These are phyloP conservation scores for Castor canadensis DNA, from an alignment of 2,113 vertebrate genomes.

Conservation along the genomic window DNA sequence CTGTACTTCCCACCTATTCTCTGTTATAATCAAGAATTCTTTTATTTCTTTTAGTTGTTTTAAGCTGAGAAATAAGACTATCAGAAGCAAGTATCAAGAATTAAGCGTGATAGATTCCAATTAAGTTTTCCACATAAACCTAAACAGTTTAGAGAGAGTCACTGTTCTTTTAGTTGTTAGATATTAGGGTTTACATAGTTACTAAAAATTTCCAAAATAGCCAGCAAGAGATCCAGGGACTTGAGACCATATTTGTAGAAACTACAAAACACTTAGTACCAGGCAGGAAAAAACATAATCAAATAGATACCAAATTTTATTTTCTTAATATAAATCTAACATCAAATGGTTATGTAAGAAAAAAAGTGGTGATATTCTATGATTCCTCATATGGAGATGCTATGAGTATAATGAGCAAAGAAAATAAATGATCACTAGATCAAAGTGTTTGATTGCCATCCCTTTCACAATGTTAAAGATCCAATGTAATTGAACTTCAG, in stretches of 20 bases:
- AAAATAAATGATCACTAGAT: neutral
- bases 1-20: neutral
- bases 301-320: neutral
- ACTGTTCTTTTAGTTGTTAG: neutral
- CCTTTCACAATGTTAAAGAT: neutral
- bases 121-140: neutral
- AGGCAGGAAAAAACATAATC: neutral
- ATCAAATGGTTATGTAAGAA: neutral
- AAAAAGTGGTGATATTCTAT: neutral
- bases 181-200: neutral
- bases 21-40: neutral
- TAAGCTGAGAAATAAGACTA: neutral
- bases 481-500: neutral
- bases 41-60: neutral
- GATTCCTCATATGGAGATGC: neutral
- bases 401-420: neutral
- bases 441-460: neutral
- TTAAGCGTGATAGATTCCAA: neutral
- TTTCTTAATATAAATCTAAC: conserved; percentile 14
- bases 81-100: neutral
- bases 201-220: neutral
- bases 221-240: neutral
- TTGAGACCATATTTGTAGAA: neutral
- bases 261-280: neutral
- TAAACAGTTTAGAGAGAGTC: neutral